These are phyloP conservation scores for Oreocharis arfaki DNA, from an alignment of 2,113 vertebrate genomes.

Conservation along the genomic window DNA sequence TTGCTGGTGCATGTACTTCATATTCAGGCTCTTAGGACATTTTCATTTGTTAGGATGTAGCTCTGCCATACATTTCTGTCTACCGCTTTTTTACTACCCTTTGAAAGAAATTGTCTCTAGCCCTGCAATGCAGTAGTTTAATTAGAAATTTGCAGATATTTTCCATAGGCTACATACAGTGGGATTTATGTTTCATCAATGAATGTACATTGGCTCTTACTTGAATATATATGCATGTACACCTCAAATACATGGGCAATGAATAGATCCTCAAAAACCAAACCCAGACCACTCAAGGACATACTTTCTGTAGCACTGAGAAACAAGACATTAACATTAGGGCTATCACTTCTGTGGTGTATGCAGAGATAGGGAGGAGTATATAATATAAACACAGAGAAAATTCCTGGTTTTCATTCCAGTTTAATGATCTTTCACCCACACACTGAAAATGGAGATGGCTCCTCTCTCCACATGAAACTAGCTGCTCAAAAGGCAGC, in stretches of 20 bases:
- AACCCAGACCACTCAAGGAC: background rate
- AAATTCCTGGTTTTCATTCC: conserved; percentile 73
- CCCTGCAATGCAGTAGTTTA: background rate
- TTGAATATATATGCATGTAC: background rate
- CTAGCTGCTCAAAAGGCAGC: conserved; percentile 31
- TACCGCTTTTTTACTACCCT: background rate
- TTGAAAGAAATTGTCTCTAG: background rate
- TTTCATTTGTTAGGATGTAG: background rate
- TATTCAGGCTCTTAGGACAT: background rate
- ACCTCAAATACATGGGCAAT: background rate
- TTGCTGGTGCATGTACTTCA: background rate
- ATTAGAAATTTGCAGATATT: conserved; percentile 21
- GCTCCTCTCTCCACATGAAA: conserved; percentile 21
- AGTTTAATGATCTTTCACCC: conserved; percentile 70
- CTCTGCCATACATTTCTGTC: background rate
- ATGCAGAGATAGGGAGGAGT: background rate
- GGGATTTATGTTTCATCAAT: background rate
- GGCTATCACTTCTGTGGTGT: conserved; percentile 55
- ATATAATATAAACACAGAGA: background rate
- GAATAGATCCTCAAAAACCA: background rate
- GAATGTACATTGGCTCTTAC: background rate
- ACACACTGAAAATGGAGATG: background rate
- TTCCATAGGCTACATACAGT: background rate
- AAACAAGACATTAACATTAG: background rate
- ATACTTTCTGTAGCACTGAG: background rate